These are phyloP conservation scores for Dryadula phaetusa DNA, from an alignment of 2,888 invertebrate genomes.

Conservation along the genomic window DNA sequence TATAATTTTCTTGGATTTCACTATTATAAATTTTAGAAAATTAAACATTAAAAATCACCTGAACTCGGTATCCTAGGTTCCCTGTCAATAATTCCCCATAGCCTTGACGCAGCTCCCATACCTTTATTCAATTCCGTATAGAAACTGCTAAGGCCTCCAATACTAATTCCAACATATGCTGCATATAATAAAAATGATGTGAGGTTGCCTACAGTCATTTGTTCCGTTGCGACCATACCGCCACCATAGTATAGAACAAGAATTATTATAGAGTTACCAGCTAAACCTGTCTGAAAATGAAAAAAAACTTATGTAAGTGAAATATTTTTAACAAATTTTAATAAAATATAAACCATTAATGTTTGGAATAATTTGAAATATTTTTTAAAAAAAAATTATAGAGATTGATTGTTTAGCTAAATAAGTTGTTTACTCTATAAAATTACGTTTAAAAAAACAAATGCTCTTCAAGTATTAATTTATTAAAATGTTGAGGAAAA, in stretches of 20 bases:
- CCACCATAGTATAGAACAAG: conserved; percentile 97
- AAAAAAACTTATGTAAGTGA: background rate
- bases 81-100: conserved; percentile 96
- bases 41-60: conserved; percentile 70
- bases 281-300: conserved; percentile 88
- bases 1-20: no score
- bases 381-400: no score
- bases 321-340: background rate
- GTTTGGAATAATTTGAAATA: no score
- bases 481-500: no score
- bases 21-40: no score
- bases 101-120: conserved; percentile 93
- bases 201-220: conserved; percentile 92
- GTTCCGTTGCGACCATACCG: conserved; percentile 91
- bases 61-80: conserved; percentile 89
- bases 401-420: no score
- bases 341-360: no score
- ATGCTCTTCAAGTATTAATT: no score
- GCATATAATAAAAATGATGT: conserved; percentile 98
- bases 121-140: conserved; percentile 97
- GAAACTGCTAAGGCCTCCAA: conserved; percentile 95
- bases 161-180: conserved; percentile 95
- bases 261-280: conserved; percentile 95
- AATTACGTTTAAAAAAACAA: no score
- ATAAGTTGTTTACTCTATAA: no score